A percentile compares a stretch with the other conserved stretches of the same genome.
phyloP scores from a whole-genome alignment of 1,140 invertebrate species.

The Saxidomus purpurata region DNA sequence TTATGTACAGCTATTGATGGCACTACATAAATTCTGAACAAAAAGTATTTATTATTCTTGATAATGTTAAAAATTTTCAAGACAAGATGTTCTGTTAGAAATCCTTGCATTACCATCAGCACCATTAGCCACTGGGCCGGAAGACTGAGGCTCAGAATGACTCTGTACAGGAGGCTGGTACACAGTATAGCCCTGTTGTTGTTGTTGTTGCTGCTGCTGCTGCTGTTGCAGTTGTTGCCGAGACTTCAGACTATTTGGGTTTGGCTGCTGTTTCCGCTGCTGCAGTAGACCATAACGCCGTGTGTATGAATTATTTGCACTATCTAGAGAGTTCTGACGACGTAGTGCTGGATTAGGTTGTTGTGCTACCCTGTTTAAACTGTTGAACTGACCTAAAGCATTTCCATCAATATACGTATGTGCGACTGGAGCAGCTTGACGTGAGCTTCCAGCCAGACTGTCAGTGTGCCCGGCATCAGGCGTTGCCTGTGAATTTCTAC shows the following conservation, averaged over 20 bases:
- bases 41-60: too few relatives aligned
- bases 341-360: background rate
- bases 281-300: constrained; percentile 77
- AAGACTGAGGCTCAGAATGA: constrained; percentile 51
- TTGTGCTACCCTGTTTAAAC: constrained; percentile 54
- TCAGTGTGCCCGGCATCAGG: constrained; percentile 31
- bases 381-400: constrained; percentile 73
- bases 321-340: constrained; percentile 56
- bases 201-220: background rate
- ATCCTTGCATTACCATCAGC: constrained; percentile 19
- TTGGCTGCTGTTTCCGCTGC: constrained; percentile 73
- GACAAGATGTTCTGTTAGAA: too few relatives aligned
- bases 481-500: constrained; percentile 67
- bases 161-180: constrained; percentile 62
- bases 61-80: too few relatives aligned
- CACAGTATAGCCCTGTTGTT: constrained; percentile 54
- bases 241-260: constrained; percentile 66
- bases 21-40: too few relatives aligned
- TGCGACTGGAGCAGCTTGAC: constrained; percentile 76
- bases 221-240: constrained; percentile 28
- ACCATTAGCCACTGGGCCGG: constrained; percentile 3
- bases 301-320: constrained; percentile 65
- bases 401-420: constrained; percentile 81
- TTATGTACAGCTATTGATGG: too few relatives aligned
- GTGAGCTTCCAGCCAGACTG: constrained; percentile 13